phyloP scores from a whole-genome alignment of 2,113 vertebrate genomes.

The Protobothrops flavoviridis region DNA sequence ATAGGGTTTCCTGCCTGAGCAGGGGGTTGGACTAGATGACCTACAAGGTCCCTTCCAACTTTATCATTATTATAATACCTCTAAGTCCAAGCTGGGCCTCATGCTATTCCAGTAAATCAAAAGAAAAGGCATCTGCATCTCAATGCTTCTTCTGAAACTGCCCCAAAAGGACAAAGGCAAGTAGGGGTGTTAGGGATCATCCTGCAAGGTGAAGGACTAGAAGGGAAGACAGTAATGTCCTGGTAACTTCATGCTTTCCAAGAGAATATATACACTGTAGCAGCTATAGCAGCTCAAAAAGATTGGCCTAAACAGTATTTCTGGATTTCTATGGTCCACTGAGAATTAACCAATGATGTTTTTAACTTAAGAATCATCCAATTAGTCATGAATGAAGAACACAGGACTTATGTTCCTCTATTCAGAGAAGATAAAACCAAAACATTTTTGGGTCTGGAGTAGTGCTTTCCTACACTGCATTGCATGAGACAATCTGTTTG shows the following conservation, averaged over 20 bases:
- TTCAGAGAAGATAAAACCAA: background rate
- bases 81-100: background rate
- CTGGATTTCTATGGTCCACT: background rate
- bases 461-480: background rate
- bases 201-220: background rate
- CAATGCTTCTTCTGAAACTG: background rate
- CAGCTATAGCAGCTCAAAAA: background rate
- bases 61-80: too few species aligned
- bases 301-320: background rate
- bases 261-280: background rate
- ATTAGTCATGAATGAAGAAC: background rate
- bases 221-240: background rate
- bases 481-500: background rate
- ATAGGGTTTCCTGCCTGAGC: too few species aligned
- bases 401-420: background rate
- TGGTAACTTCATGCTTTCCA: background rate
- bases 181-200: background rate
- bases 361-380: background rate
- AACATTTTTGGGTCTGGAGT: background rate
- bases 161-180: background rate
- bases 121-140: background rate
- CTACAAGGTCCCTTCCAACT: too few species aligned
- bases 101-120: background rate
- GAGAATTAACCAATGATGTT: background rate
- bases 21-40: too few species aligned